phyloP scores from a whole-genome alignment of 2,797 vertebrate species.

The Ataeniobius toweri region DNA sequence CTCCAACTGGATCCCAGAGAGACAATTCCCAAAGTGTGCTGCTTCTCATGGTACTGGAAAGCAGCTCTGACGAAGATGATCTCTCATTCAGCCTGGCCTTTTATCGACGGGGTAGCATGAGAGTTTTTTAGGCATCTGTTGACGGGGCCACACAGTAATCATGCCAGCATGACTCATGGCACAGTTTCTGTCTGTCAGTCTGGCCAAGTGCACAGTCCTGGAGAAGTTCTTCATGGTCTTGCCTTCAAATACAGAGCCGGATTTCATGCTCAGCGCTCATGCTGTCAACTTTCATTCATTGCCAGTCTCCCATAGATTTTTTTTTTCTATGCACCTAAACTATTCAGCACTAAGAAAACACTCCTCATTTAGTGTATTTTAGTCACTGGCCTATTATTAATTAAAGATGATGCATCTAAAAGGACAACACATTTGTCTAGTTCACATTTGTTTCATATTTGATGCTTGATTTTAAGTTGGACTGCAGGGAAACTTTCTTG shows the following conservation, averaged over 20 bases:
- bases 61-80: slow-evolving; percentile 59
- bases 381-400: slow-evolving; percentile 18
- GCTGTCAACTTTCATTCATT: slow-evolving; percentile 25
- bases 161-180: slow-evolving; percentile 74
- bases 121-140: slow-evolving; percentile 61
- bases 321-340: slow-evolving; percentile 5
- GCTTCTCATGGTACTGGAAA: slow-evolving; percentile 40
- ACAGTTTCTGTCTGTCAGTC: slow-evolving; percentile 66
- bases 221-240: slow-evolving; percentile 39
- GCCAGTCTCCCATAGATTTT: slow-evolving; percentile 2
- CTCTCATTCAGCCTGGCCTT: slow-evolving; percentile 49
- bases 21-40: slow-evolving; percentile 47
- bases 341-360: neutral
- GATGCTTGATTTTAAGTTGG: slow-evolving; percentile 14
- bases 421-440: slow-evolving; percentile 14
- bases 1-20: slow-evolving; percentile 64
- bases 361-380: neutral
- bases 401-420: slow-evolving; percentile 39
- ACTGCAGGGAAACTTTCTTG: slow-evolving; percentile 20
- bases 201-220: slow-evolving; percentile 51
- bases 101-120: slow-evolving; percentile 71
- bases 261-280: slow-evolving; percentile 27
- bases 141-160: slow-evolving; percentile 64
- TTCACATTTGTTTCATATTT: slow-evolving; percentile 35
- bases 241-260: slow-evolving; percentile 36